phyloP scores from a whole-genome alignment of 2,797 vertebrate species.

The Cottoperca gobio region DNA sequence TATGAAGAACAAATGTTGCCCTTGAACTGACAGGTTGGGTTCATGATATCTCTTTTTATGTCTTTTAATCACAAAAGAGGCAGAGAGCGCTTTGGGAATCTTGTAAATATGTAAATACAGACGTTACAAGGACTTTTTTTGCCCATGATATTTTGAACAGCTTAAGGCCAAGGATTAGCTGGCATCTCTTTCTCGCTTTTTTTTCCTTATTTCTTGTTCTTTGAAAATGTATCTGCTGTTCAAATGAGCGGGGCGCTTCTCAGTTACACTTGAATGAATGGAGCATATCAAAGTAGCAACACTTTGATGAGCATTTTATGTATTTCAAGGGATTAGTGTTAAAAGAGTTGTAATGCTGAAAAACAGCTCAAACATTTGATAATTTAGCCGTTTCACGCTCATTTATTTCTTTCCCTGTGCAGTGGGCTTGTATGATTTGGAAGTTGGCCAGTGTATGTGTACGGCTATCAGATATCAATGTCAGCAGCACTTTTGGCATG shows the following conservation, averaged over 20 bases:
- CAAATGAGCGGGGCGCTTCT: conserved; percentile 58
- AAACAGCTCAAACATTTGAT: conserved; percentile 50
- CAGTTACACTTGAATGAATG: conserved; percentile 59
- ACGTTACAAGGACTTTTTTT: conserved; percentile 78
- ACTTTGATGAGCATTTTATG: conserved; percentile 61
- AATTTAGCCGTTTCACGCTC: conserved; percentile 55
- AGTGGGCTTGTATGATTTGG: conserved; percentile 46
- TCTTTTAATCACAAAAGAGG: conserved; percentile 70
- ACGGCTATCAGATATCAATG: conserved; percentile 56
- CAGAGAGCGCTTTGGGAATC: conserved; percentile 76
- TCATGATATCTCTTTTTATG: conserved; percentile 64
- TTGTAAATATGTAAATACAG: conserved; percentile 80
- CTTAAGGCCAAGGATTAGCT: conserved; percentile 71
- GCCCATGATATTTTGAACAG: conserved; percentile 64
- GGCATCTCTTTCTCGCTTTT: conserved; percentile 21
- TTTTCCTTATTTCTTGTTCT: conserved; percentile 47
- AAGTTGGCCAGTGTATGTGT: conserved; percentile 45
- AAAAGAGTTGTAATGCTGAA: conserved; percentile 50
- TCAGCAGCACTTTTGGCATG: conserved; percentile 59
- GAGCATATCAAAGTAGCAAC: conserved; percentile 58
- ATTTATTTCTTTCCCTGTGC: conserved; percentile 43
- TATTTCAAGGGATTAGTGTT: conserved; percentile 62
- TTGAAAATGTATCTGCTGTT: conserved; percentile 57
- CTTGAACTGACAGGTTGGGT: conserved; percentile 86
- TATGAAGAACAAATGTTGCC: conserved; percentile 89